phyloP scores from a whole-genome alignment of 2,888 invertebrate species.

The Rhopalosiphum nymphaeae region DNA sequence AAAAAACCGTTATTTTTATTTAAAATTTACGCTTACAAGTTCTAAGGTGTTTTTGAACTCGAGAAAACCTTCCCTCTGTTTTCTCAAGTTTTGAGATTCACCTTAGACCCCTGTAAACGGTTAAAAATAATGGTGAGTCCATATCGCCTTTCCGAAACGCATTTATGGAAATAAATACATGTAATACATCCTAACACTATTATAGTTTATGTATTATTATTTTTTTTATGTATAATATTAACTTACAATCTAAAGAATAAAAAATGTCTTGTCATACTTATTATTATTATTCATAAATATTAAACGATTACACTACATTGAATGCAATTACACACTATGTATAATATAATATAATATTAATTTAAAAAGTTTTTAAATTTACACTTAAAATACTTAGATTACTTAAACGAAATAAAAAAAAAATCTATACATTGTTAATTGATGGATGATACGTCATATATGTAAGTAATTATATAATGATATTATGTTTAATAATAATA shows the following conservation, averaged over 20 bases:
- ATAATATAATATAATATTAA: background rate
- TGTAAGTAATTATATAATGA: slow-evolving; percentile 28
- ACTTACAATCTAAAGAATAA: slow-evolving; percentile 51
- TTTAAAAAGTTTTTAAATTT: slow-evolving; percentile 31
- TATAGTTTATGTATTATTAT: background rate
- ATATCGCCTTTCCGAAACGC: slow-evolving; percentile 35
- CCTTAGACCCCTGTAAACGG: slow-evolving; percentile 52
- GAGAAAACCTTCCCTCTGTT: slow-evolving; percentile 64
- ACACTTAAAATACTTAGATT: slow-evolving; percentile 13
- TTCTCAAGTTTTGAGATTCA: slow-evolving; percentile 24
- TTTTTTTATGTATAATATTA: slow-evolving; percentile 1
- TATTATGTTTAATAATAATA: slow-evolving; percentile 9
- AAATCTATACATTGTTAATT: slow-evolving; percentile 62
- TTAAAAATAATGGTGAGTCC: slow-evolving; percentile 59
- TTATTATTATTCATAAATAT: background rate
- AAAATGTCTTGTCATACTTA: background rate
- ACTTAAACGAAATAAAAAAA: background rate
- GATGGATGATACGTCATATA: slow-evolving; percentile 60
- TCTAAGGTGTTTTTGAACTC: slow-evolving; percentile 38
- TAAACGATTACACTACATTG: background rate
- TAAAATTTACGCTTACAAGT: slow-evolving; percentile 40
- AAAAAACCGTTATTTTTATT: slow-evolving; percentile 60
- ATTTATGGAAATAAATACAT: slow-evolving; percentile 25
- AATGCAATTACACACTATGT: background rate
- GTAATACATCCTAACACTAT: slow-evolving; percentile 33